Percentiles rank a stretch among this genome's conserved stretches.
phyloP scores from a whole-genome alignment of 1,140 invertebrate species.

The Belonocnema kinseyi region DNA sequence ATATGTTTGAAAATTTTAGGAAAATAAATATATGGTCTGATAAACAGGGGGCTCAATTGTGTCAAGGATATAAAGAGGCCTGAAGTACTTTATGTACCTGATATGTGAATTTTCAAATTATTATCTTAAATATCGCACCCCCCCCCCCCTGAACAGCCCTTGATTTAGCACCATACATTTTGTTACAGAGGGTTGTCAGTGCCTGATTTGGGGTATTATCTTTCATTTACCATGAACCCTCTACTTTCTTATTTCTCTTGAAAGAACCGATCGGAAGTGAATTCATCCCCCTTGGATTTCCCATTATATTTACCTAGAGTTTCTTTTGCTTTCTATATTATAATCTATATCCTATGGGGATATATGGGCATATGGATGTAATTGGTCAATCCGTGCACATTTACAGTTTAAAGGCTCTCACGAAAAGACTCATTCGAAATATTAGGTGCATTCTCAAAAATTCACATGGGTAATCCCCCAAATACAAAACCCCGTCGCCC shows the following conservation, averaged over 20 bases:
- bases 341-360: background rate
- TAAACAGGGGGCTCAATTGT: too few relatives aligned
- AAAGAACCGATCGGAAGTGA: background rate
- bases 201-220: too few relatives aligned
- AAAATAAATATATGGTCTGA: too few relatives aligned
- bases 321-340: background rate
- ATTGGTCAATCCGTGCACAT: constrained; percentile 1
- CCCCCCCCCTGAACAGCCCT: too few relatives aligned
- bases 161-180: too few relatives aligned
- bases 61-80: too few relatives aligned
- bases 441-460: background rate
- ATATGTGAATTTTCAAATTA: too few relatives aligned
- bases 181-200: too few relatives aligned
- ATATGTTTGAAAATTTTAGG: too few relatives aligned
- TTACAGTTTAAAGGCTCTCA: background rate
- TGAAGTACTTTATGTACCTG: too few relatives aligned
- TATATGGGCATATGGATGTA: background rate
- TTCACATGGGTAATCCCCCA: constrained; percentile 4
- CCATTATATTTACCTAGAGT: background rate
- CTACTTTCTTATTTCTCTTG: background rate
- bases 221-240: background rate
- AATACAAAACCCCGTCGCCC: background rate
- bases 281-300: too few relatives aligned
- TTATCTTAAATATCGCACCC: too few relatives aligned
- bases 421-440: background rate